Conservation (phyloP, 2,113 vertebrate genomes). For the Passerina amoena region DNA sequence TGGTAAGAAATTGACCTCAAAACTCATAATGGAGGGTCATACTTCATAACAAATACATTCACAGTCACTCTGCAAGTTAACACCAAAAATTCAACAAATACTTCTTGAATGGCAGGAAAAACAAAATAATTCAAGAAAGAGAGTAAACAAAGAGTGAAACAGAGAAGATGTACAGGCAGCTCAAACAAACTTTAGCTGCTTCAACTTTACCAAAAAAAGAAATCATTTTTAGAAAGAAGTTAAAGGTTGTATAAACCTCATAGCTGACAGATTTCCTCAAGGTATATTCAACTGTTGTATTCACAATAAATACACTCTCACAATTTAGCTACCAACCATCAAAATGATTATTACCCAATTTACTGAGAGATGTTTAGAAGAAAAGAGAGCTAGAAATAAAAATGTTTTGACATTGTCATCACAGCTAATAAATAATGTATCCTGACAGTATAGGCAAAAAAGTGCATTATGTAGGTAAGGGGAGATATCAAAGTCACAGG, state of each 20-base stretch:
- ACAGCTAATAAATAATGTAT: not conserved
- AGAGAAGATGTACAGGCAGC: not conserved
- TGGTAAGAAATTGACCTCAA: not conserved
- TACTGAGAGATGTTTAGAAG: not conserved
- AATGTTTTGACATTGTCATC: not conserved
- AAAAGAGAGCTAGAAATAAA: not conserved
- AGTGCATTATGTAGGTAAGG: not conserved
- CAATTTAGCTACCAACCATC: not conserved
- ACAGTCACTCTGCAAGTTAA: not conserved
- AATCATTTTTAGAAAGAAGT: not conserved
- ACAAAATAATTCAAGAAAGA: not conserved
- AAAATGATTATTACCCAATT: not conserved
- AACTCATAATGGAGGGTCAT: not conserved
- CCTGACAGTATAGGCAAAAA: not conserved
- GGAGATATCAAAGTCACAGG: not conserved
- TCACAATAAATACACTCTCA: not conserved
- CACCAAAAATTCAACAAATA: not conserved
- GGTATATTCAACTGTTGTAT: not conserved
- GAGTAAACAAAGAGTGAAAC: not conserved
- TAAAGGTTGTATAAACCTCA: not conserved
- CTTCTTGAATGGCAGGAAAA: not conserved
- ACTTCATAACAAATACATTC: not conserved
- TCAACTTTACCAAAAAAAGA: not conserved
- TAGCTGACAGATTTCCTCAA: not conserved
- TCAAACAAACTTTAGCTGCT: not conserved